These are phyloP conservation scores for Tribolium freemani DNA, from an alignment of 2,888 invertebrate species.

Conservation along the genomic window DNA sequence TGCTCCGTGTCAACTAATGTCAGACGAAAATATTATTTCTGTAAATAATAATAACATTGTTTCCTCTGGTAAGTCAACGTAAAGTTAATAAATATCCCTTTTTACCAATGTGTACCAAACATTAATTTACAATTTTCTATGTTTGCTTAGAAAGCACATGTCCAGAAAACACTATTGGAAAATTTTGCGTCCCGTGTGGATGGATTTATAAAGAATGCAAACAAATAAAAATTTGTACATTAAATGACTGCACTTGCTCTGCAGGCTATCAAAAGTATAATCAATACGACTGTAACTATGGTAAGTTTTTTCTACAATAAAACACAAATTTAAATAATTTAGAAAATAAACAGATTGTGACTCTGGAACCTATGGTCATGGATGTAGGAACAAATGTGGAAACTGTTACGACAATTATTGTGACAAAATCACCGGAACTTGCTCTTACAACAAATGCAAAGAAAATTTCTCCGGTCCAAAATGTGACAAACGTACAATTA, in stretches of 20 bases:
- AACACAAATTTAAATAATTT: background rate
- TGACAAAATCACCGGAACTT: slow-evolving; percentile 3
- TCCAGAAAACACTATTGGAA: slow-evolving; percentile 13
- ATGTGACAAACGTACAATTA: slow-evolving; percentile 12
- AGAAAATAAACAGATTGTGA: background rate
- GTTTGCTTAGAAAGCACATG: background rate
- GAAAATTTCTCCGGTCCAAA: slow-evolving; percentile 7
- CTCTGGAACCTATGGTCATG: background rate
- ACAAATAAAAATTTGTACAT: slow-evolving; percentile 5
- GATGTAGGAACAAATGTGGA: slow-evolving; percentile 14
- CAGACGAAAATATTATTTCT: background rate
- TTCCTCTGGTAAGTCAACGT: background rate
- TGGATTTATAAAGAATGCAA: slow-evolving; percentile 3
- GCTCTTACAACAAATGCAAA: background rate
- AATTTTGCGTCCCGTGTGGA: slow-evolving; percentile 12
- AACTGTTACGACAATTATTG: slow-evolving; percentile 2
- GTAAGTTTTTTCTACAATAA: background rate
- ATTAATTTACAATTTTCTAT: too few relatives aligned
- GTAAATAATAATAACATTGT: background rate
- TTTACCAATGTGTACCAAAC: background rate
- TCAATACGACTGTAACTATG: background rate
- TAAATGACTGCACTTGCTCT: slow-evolving; percentile 8
- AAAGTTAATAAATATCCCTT: too few relatives aligned
- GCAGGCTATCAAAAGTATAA: too few relatives aligned
- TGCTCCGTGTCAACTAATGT: slow-evolving; percentile 7